Conservation (phyloP, 1,140 invertebrate genomes). For the Sarcophaga peregrina region DNA sequence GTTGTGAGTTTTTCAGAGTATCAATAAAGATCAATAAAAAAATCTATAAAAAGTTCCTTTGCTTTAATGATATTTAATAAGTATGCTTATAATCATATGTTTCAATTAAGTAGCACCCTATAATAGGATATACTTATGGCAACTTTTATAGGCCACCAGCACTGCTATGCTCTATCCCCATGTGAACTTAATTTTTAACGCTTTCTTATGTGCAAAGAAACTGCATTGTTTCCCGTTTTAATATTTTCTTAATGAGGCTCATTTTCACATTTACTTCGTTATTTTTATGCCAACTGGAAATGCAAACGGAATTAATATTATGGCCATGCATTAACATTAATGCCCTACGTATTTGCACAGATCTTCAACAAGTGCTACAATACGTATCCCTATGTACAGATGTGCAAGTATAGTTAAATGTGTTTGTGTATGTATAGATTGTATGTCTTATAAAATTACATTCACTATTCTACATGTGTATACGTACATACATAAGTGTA, state of each 20-base stretch:
- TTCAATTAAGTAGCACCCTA: no score
- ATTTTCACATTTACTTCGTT: slow-evolving; percentile 6
- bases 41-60: no score
- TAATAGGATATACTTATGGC: no score
- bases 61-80: no score
- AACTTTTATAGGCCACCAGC: no score
- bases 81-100: no score
- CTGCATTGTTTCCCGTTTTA: not conserved
- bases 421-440: not conserved
- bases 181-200: not conserved
- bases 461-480: not conserved
- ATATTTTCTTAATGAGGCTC: not conserved
- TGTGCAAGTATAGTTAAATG: not conserved
- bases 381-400: not conserved
- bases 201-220: not conserved
- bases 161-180: not conserved
- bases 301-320: not conserved
- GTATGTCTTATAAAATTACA: not conserved
- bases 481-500: not conserved
- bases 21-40: no score
- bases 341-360: not conserved
- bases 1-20: no score
- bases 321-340: not conserved
- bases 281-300: not conserved
- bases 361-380: not conserved